Percentiles rank a stretch among this genome's conserved stretches.
Conservation (phyloP, 2,113 vertebrate genomes). For the Varanus salvator region DNA sequence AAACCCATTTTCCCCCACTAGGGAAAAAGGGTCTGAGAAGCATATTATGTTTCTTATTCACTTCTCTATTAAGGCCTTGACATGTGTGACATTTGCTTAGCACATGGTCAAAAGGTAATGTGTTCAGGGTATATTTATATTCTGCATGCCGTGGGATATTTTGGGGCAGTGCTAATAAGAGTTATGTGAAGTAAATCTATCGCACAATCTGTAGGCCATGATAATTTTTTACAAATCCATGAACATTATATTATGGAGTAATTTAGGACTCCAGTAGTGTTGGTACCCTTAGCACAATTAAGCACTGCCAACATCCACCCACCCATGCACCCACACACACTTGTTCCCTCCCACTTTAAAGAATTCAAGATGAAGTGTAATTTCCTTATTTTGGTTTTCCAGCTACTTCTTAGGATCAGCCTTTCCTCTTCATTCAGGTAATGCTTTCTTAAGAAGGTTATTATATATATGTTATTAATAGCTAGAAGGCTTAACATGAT, state of each 20-base stretch:
- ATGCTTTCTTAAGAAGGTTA: not conserved
- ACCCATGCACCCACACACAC: no score
- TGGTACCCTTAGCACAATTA: not conserved
- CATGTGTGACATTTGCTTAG: not conserved
- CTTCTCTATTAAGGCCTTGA: not conserved
- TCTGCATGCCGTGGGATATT: not conserved
- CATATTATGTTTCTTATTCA: not conserved
- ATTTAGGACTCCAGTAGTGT: not conserved
- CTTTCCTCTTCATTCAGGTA: not conserved
- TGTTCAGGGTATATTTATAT: not conserved
- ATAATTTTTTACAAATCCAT: not conserved
- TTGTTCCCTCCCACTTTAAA: not conserved
- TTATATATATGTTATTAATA: not conserved
- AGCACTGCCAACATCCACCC: not conserved
- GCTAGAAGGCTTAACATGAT: not conserved
- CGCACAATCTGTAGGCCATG: not conserved
- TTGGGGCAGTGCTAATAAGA: not conserved
- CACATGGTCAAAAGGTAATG: not conserved
- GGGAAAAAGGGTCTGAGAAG: not conserved
- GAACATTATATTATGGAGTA: not conserved
- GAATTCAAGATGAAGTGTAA: not conserved
- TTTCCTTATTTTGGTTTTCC: not conserved
- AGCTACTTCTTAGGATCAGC: not conserved
- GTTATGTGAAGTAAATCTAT: not conserved
- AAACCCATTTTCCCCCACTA: not conserved